Evolutionary conservation across 2,888 invertebrate species (phyloP).

Genomic region (Coleophora deauratella): DNA sequence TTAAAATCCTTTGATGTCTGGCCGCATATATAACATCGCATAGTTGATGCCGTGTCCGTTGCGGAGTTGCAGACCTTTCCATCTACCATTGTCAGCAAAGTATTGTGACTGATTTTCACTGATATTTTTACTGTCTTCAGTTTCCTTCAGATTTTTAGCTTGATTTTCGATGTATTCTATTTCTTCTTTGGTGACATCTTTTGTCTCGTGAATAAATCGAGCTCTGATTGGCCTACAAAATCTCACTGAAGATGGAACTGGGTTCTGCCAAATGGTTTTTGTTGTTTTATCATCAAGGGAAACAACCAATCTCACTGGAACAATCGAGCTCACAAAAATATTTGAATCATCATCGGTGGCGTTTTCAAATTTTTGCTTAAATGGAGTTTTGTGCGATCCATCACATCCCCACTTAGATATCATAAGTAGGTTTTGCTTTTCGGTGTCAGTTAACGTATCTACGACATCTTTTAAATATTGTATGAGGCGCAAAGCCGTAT

Average conservation of each 20-base stretch:
- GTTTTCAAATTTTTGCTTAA: conserved; percentile 15
- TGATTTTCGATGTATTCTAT: conserved; percentile 15
- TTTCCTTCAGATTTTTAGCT: neutral
- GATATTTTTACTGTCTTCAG: neutral
- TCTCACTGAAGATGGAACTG: conserved; percentile 21
- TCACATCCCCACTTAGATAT: conserved; percentile 23
- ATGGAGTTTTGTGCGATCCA: conserved; percentile 18
- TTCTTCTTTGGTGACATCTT: conserved; percentile 20
- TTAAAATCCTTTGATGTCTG: conserved; percentile 12
- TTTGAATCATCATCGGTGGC: conserved; percentile 12
- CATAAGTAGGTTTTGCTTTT: conserved; percentile 8
- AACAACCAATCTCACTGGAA: conserved; percentile 19
- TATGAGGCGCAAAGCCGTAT: conserved; percentile 9
- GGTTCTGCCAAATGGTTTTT: conserved; percentile 24
- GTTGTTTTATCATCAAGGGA: conserved; percentile 11
- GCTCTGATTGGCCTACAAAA: conserved; percentile 24
- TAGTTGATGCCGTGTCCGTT: conserved; percentile 13
- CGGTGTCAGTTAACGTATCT: conserved; percentile 1
- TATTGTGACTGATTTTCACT: neutral
- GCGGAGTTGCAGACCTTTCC: conserved; percentile 17
- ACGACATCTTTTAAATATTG: conserved; percentile 6
- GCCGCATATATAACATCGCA: conserved; percentile 13
- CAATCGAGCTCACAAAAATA: conserved; percentile 22
- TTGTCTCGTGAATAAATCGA: conserved; percentile 19
- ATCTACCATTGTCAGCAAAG: conserved; percentile 15